phyloP scores from a whole-genome alignment of 1,140 invertebrate species.

The Platyscapa corneri region DNA sequence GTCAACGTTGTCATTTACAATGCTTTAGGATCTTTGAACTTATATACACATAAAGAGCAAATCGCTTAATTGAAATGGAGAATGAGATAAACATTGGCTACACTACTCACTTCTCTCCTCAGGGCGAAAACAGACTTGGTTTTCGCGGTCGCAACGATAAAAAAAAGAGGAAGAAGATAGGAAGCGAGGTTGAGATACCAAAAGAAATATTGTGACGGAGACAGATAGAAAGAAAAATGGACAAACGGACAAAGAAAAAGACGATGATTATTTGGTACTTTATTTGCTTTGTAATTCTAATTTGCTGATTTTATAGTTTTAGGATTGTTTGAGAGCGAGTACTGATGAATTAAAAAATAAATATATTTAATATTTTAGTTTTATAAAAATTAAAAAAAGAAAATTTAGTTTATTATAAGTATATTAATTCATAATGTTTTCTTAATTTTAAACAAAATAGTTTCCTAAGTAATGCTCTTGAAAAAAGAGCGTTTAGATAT shows the following conservation, averaged over 20 bases:
- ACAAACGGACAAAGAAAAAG: neutral
- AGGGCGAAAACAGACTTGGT: conserved; percentile 18
- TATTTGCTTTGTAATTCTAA: conserved; percentile 43
- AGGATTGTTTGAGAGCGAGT: neutral
- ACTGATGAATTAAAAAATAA: conserved; percentile 12
- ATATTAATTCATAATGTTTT: no score
- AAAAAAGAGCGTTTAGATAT: no score
- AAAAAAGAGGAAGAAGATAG: neutral
- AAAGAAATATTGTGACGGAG: neutral
- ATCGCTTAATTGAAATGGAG: conserved; percentile 46
- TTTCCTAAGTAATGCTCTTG: no score
- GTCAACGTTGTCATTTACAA: neutral
- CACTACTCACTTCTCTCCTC: conserved; percentile 40
- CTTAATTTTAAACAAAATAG: no score
- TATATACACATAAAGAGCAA: conserved; percentile 26
- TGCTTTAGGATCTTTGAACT: conserved; percentile 41
- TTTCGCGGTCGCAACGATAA: conserved; percentile 20
- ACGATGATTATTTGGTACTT: conserved; percentile 42
- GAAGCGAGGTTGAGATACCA: neutral
- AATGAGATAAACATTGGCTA: conserved; percentile 60
- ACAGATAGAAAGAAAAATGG: neutral
- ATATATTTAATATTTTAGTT: no score
- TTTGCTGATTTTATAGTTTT: conserved; percentile 30
- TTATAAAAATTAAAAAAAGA: no score
- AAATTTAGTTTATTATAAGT: no score